phyloP scores from a whole-genome alignment of 92 coral and sea anemone species.

The Palythoa grandiflora region DNA sequence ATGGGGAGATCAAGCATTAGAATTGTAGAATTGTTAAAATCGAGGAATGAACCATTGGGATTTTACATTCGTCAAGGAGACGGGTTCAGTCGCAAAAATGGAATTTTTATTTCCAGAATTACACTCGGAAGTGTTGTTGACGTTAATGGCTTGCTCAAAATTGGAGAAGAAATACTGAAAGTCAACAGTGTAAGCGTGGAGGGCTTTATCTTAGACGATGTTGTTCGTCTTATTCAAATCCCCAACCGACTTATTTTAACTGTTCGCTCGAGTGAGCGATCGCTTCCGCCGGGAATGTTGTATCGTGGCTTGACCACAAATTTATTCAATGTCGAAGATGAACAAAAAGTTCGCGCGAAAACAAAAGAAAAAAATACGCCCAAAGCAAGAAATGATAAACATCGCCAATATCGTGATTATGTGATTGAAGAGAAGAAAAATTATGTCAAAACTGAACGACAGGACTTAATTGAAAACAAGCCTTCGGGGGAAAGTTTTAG shows the following conservation, averaged over 20 bases:
- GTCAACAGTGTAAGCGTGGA: constrained; percentile 80
- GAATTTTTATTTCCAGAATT: constrained; percentile 91
- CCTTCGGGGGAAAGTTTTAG: constrained; percentile 61
- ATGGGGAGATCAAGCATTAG: constrained; percentile 29
- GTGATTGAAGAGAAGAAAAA: neutral
- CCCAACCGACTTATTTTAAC: constrained; percentile 83
- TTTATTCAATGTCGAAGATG: constrained; percentile 13
- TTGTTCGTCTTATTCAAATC: constrained; percentile 92
- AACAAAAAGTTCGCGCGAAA: constrained; percentile 24
- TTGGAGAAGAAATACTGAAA: constrained; percentile 92
- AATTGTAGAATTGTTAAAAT: constrained; percentile 77
- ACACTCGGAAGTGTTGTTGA: constrained; percentile 87
- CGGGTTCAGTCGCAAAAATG: constrained; percentile 65
- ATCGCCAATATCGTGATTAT: constrained; percentile 28
- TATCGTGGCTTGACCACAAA: neutral
- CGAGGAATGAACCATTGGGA: constrained; percentile 83
- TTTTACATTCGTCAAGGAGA: constrained; percentile 92
- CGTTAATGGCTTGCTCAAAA: constrained; percentile 69
- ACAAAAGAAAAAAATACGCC: constrained; percentile 25
- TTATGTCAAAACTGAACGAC: neutral
- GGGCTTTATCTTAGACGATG: constrained; percentile 82
- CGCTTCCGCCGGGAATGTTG: constrained; percentile 24
- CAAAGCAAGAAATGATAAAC: constrained; percentile 41
- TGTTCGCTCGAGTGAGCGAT: constrained; percentile 37
- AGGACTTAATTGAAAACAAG: neutral